Conservation (phyloP, 1,140 invertebrate genomes). For the Aphis gossypii region DNA sequence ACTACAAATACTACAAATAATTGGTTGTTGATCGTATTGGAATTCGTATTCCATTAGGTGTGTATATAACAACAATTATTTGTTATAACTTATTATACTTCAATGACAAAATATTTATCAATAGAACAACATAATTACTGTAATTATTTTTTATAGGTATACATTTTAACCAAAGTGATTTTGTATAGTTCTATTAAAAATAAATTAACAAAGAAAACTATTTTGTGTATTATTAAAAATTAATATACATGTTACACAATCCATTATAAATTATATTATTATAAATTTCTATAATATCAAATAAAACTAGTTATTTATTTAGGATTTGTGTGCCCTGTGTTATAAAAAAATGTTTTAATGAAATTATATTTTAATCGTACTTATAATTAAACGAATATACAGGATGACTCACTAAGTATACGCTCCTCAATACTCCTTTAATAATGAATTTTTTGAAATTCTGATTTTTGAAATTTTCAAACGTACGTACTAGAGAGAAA, state of each 20-base stretch:
- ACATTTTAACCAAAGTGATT: background rate
- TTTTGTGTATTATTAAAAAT: background rate
- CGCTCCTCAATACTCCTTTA: too few relatives aligned
- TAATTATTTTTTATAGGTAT: background rate
- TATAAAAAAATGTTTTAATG: background rate
- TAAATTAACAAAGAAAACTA: background rate
- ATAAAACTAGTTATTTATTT: background rate
- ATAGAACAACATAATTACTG: background rate
- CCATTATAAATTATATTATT: background rate
- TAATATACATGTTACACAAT: background rate
- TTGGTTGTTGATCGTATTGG: background rate
- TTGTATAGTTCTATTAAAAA: background rate
- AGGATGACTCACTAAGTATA: too few relatives aligned
- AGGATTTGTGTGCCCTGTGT: background rate
- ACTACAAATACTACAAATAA: background rate
- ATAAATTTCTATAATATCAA: background rate
- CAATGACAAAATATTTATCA: conserved; percentile 39
- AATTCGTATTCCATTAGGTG: background rate
- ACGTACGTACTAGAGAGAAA: too few relatives aligned
- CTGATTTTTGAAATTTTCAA: too few relatives aligned
- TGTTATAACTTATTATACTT: background rate
- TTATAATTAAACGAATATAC: background rate
- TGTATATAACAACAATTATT: background rate
- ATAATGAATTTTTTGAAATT: too few relatives aligned
- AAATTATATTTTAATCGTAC: background rate